These are phyloP conservation scores for Tragopan temminckii DNA, from an alignment of 2,797 vertebrate genomes.

Conservation along the genomic window DNA sequence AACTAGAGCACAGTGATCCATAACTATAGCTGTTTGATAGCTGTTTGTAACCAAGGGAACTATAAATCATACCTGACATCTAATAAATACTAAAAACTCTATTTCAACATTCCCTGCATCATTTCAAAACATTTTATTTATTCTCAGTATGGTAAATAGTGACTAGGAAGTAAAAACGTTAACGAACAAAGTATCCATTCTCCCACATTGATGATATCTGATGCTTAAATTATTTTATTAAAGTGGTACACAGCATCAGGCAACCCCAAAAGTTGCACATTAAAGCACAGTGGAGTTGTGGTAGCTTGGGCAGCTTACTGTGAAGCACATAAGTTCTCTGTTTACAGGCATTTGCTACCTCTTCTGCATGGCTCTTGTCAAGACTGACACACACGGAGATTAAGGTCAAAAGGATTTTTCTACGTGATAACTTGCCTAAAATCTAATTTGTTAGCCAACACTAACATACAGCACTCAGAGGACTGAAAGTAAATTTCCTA, in stretches of 20 bases:
- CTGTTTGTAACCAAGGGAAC: slow-evolving; percentile 16
- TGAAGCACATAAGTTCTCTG: not conserved
- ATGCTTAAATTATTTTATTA: not conserved
- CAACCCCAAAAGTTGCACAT: not conserved
- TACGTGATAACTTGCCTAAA: not conserved
- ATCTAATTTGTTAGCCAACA: not conserved
- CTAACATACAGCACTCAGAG: not conserved
- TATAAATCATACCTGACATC: not conserved
- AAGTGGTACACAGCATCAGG: not conserved
- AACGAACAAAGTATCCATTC: not conserved
- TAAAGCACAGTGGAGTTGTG: not conserved
- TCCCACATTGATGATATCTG: not conserved
- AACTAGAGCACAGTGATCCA: slow-evolving; percentile 58
- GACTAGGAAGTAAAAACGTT: not conserved
- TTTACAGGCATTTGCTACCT: not conserved
- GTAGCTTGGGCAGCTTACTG: not conserved
- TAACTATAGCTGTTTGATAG: not conserved
- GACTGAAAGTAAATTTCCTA: not conserved
- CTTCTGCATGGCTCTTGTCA: not conserved
- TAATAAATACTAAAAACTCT: not conserved
- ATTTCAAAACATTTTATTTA: slow-evolving; percentile 23
- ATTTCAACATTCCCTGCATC: not conserved
- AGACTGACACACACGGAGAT: not conserved
- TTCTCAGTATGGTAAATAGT: slow-evolving; percentile 6
- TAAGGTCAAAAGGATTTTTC: not conserved